Conservation (phyloP, 2,888 invertebrate species). For the Eurytoma californica region DNA sequence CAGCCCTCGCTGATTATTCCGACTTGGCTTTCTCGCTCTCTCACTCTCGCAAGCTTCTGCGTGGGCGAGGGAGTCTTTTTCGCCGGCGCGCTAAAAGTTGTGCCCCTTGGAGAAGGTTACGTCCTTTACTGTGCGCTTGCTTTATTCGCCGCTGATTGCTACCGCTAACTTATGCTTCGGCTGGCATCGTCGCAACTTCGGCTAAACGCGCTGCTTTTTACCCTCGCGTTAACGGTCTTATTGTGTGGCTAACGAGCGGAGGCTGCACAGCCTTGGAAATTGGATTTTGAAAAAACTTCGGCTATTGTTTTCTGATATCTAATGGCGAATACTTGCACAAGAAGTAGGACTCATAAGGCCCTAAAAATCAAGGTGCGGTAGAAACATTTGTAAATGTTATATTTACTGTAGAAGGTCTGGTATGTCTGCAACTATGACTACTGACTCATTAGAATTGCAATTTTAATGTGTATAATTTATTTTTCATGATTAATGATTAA, state of each 20-base stretch:
- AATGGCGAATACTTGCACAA: not conserved
- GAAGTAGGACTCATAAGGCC: not conserved
- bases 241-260: not conserved
- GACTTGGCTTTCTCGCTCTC: not conserved
- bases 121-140: not conserved
- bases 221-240: not conserved
- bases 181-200: not conserved
- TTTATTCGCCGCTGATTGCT: conserved; percentile 2
- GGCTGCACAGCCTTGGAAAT: not conserved
- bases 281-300: not conserved
- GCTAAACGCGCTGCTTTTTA: not conserved
- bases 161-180: not conserved
- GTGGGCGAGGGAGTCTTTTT: not conserved
- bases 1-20: conserved; percentile 18
- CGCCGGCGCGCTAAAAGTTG: not conserved
- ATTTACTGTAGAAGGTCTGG: too few species aligned
- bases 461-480: not conserved
- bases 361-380: too few species aligned
- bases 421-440: too few species aligned
- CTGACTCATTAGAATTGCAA: too few species aligned
- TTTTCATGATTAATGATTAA: not conserved
- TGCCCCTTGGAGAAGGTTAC: not conserved
- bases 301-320: not conserved
- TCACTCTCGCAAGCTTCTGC: too few species aligned
- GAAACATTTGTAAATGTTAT: too few species aligned